Percentiles rank a stretch among this genome's conserved stretches.
Conservation (phyloP, 2,797 vertebrate genomes). For the Notoglanidium macrostoma region DNA sequence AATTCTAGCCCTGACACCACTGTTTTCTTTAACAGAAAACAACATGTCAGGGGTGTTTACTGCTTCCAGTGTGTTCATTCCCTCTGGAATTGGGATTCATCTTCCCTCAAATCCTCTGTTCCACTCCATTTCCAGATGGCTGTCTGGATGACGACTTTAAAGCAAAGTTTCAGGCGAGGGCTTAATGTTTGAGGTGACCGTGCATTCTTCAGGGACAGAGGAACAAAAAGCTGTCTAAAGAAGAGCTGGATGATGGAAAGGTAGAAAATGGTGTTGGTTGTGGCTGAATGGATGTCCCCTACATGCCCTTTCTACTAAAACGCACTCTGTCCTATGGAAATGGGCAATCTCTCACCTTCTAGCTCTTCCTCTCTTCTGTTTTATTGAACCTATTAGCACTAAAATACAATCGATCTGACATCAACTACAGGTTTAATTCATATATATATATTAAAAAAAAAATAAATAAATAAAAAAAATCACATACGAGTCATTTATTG, state of each 20-base stretch:
- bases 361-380: neutral
- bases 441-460: neutral
- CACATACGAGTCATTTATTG: neutral
- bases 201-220: constrained; percentile 37
- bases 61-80: constrained; percentile 39
- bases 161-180: constrained; percentile 29
- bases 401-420: neutral
- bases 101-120: constrained; percentile 58
- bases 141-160: constrained; percentile 49
- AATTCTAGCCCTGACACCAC: constrained; percentile 55
- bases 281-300: constrained; percentile 44
- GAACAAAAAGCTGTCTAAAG: constrained; percentile 47
- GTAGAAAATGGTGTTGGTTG: constrained; percentile 46
- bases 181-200: neutral
- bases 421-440: neutral
- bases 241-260: constrained; percentile 48
- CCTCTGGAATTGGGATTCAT: constrained; percentile 55
- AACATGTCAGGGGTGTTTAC: constrained; percentile 38
- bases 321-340: neutral
- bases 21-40: constrained; percentile 56
- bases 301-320: constrained; percentile 31
- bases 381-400: neutral
- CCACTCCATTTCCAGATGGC: constrained; percentile 61
- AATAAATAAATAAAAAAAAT: neutral
- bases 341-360: neutral